Percentiles rank a stretch among this genome's conserved stretches.
Evolutionary conservation across 2,797 vertebrate species (phyloP).

Genomic region (Apogon talboti): DNA sequence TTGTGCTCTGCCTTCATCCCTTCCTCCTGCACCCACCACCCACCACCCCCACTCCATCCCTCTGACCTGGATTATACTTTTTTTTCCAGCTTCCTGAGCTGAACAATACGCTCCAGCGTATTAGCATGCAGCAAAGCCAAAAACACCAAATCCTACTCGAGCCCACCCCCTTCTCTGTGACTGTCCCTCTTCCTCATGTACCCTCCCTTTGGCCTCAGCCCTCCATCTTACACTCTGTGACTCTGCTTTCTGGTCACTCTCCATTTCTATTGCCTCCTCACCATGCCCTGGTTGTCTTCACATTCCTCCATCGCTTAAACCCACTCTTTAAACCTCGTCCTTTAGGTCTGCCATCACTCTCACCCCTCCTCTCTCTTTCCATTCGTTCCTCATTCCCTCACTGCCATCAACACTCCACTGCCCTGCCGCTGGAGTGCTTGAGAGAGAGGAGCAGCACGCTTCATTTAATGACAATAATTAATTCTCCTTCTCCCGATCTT

Average conservation of each 20-base stretch:
- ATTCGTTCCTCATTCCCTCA: slow-evolving; percentile 43
- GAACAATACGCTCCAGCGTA: slow-evolving; percentile 68
- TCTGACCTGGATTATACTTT: slow-evolving; percentile 75
- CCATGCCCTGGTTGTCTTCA: slow-evolving; percentile 9
- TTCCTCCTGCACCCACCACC: slow-evolving; percentile 1
- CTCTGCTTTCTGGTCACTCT: slow-evolving; percentile 39
- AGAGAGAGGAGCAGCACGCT: slow-evolving; percentile 62
- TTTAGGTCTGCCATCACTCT: slow-evolving; percentile 15
- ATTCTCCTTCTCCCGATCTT: slow-evolving; percentile 77
- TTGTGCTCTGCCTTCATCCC: slow-evolving; percentile 30
- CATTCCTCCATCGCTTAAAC: neutral
- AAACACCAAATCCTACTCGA: slow-evolving; percentile 41
- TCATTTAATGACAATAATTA: slow-evolving; percentile 85
- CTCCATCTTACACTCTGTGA: slow-evolving; percentile 55
- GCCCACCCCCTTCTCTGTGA: slow-evolving; percentile 42
- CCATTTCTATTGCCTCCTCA: slow-evolving; percentile 26
- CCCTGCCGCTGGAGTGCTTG: slow-evolving; percentile 53
- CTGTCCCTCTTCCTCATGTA: slow-evolving; percentile 31
- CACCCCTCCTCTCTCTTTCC: slow-evolving; percentile 3
- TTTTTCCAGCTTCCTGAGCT: slow-evolving; percentile 62
- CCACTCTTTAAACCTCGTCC: slow-evolving; percentile 6
- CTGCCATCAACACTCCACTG: slow-evolving; percentile 69
- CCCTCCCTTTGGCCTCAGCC: slow-evolving; percentile 47
- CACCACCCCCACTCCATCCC: slow-evolving; percentile 36
- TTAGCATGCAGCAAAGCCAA: slow-evolving; percentile 64